Evolutionary conservation across 1,140 invertebrate species (phyloP), one percentile per base, ranked within the genome.

Genomic region (Heliconius melpomene): DNA sequence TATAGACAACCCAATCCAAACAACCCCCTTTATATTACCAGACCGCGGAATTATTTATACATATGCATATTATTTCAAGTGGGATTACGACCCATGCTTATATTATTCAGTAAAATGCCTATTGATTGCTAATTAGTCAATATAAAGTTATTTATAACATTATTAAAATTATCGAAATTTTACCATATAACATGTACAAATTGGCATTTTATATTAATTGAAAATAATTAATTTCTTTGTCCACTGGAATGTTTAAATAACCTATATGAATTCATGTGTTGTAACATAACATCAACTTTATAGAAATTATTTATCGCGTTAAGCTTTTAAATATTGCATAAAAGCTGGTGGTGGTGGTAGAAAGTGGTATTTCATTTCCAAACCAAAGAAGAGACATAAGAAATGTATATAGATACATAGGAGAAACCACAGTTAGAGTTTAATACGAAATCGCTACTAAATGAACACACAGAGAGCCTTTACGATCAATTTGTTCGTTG

Each of bases 401-500:
- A 26, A 66, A 66, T 66, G 3, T 29, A 66, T 11, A 3, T 66
- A 66, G 32, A 7, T 40, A 46, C 1, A 40, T 46, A 46, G 2
- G 50, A 72, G 79, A 66, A 77, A 76, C 36, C 16, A 79, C 71
- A 16, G 74, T 74, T 11, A 79, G 74, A 57, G 40, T 77, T 79
- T 77, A 75, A 72, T 79, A 83, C 72, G 79, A 85, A 88, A 88
- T 86, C 75, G 83, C 72, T 83, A 82, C 79, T 46, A 85, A 85
- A 84, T 87, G 81, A 83, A 85, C 85, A 87, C 77, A 79, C 38
- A 29, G 54, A 79, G 72, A 86, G 77, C 89, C 89, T 91, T 92
- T 89, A 87, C 74, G 89, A 74, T 86, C 89, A 89, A 91, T 90
- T 92, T 87, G 87, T 88, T 84, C 23, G 80, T 83, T 85, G 83